These are phyloP conservation scores for Sorex fumeus DNA, from an alignment of 2,113 vertebrate genomes.

Conservation along the genomic window DNA sequence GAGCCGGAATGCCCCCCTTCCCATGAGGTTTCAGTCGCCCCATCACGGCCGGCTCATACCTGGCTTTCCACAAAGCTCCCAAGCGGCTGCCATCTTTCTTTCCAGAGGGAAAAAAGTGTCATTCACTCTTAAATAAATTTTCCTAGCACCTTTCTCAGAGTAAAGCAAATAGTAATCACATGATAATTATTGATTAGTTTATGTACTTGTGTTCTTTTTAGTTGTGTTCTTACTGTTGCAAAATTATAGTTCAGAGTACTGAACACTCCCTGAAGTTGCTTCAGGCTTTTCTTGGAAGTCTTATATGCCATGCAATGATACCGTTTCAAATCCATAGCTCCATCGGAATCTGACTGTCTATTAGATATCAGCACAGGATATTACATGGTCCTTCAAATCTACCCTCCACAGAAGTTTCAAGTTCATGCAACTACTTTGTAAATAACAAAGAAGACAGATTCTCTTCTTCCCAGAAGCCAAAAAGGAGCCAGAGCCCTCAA, in stretches of 20 bases:
- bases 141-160: neutral
- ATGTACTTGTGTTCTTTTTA: conserved; percentile 24
- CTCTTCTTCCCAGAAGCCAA: neutral
- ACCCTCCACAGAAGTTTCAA: neutral
- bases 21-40: too few species aligned
- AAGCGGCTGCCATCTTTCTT: too few species aligned
- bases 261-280: neutral
- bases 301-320: too few species aligned
- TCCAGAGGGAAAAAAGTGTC: too few species aligned
- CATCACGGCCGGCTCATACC: too few species aligned
- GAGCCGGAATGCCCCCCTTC: too few species aligned
- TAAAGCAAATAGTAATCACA: neutral
- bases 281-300: conserved; percentile 4
- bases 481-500: neutral
- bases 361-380: neutral
- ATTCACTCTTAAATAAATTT: too few species aligned
- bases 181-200: neutral
- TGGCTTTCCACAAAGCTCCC: too few species aligned
- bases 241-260: neutral
- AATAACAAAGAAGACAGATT: neutral
- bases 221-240: neutral
- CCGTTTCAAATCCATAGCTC: neutral
- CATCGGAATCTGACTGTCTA: neutral
- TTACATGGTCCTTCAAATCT: neutral
- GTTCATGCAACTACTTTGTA: neutral